A percentile compares a stretch with the other conserved stretches of the same genome.
phyloP scores from a whole-genome alignment of 2,113 vertebrate genomes.

The Pseudorectes ferrugineus region DNA sequence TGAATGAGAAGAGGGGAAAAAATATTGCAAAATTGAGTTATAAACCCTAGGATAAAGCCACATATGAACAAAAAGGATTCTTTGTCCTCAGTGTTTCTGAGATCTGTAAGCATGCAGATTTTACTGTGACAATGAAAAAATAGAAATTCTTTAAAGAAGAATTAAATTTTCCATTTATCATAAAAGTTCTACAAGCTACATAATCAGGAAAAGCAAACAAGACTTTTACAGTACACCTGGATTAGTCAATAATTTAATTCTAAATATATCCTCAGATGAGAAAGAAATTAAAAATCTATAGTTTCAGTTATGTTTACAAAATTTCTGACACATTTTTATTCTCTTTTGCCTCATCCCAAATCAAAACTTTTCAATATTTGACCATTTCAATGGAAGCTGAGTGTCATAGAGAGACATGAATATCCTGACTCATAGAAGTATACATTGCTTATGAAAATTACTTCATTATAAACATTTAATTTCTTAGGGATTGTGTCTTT shows the following conservation, averaged over 20 bases:
- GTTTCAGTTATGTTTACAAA: background rate
- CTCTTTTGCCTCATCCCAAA: background rate
- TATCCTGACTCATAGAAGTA: background rate
- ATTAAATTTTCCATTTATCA: background rate
- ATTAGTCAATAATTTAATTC: background rate
- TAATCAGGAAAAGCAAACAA: background rate
- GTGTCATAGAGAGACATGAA: background rate
- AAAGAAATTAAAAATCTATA: background rate
- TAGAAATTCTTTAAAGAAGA: background rate
- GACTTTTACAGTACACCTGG: background rate
- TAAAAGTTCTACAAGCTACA: background rate
- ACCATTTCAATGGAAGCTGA: background rate
- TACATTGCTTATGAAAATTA: background rate
- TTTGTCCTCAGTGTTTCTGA: background rate
- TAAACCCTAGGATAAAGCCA: background rate
- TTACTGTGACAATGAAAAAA: background rate
- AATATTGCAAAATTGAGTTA: background rate
- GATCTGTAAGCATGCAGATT: background rate
- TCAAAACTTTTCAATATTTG: background rate
- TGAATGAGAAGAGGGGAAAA: background rate
- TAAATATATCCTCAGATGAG: background rate
- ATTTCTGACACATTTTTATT: background rate
- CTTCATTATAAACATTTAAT: background rate
- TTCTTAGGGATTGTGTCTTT: background rate
- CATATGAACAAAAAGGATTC: background rate